Conservation (phyloP, 2,113 vertebrate species). For the Sinocyclocheilus anshuiensis region DNA sequence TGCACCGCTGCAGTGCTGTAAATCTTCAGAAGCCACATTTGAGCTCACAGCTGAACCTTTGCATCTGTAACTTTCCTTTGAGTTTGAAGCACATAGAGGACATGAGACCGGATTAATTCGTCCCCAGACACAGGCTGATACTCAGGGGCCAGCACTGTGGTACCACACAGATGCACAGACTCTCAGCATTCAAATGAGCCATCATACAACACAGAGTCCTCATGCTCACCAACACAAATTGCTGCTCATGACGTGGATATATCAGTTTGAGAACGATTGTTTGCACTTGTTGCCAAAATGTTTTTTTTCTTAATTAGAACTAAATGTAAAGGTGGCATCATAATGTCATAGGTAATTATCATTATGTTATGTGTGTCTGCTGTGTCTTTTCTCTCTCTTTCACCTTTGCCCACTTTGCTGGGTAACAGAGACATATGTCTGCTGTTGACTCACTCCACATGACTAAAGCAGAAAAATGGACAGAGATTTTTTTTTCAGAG, state of each 20-base stretch:
- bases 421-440: slow-evolving; percentile 61
- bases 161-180: slow-evolving; percentile 50
- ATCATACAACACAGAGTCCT: slow-evolving; percentile 63
- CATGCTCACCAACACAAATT: slow-evolving; percentile 35
- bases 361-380: slow-evolving; percentile 34
- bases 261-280: slow-evolving; percentile 59
- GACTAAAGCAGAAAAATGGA: background rate
- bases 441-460: slow-evolving; percentile 7
- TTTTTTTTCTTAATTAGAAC: slow-evolving; percentile 64
- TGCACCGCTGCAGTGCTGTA: background rate
- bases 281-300: slow-evolving; percentile 63
- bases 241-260: slow-evolving; percentile 41
- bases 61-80: slow-evolving; percentile 39
- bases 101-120: slow-evolving; percentile 67
- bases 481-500: background rate
- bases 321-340: slow-evolving; percentile 61
- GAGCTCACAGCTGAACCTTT: slow-evolving; percentile 24
- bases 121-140: slow-evolving; percentile 51
- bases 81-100: slow-evolving; percentile 49
- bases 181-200: slow-evolving; percentile 56
- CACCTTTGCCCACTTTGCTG: slow-evolving; percentile 47
- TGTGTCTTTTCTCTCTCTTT: slow-evolving; percentile 27
- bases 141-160: slow-evolving; percentile 43
- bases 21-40: slow-evolving; percentile 33
- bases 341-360: slow-evolving; percentile 67